Percentiles rank a stretch among this genome's conserved stretches.
Evolutionary conservation across 1,140 invertebrate genomes (phyloP).

Genomic region (Philotrypesis tridentata): DNA sequence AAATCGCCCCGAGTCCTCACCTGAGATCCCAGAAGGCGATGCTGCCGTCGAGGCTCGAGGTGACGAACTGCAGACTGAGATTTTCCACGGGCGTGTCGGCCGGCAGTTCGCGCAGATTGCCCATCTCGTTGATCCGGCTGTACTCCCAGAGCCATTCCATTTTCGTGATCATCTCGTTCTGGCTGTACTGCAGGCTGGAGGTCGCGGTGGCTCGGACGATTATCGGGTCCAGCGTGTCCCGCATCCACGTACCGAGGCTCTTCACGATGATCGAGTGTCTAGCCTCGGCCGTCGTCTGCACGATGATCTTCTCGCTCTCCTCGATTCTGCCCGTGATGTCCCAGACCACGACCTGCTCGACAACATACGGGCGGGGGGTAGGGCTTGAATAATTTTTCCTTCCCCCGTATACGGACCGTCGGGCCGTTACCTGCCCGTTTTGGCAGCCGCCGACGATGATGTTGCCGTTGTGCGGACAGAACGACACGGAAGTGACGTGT

Average conservation of each 20-base stretch:
- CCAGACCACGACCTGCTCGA: constrained; percentile 79
- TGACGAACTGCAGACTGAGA: constrained; percentile 78
- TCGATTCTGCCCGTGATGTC: constrained; percentile 81
- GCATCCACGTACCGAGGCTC: constrained; percentile 78
- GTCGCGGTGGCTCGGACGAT: constrained; percentile 77
- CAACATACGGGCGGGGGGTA: too few relatives aligned
- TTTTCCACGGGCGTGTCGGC: constrained; percentile 65
- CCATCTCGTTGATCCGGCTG: constrained; percentile 76
- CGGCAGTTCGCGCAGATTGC: constrained; percentile 71
- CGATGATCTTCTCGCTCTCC: constrained; percentile 76
- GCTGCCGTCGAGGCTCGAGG: constrained; percentile 79
- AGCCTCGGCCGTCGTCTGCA: constrained; percentile 77
- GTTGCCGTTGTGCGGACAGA: constrained; percentile 81
- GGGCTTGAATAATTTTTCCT: neutral
- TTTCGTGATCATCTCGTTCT: constrained; percentile 76
- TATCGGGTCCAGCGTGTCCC: constrained; percentile 74
- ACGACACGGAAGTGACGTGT: constrained; percentile 78
- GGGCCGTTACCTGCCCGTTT: constrained; percentile 76
- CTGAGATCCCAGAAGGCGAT: constrained; percentile 83
- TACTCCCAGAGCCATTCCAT: constrained; percentile 80
- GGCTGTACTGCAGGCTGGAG: constrained; percentile 77
- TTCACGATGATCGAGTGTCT: constrained; percentile 67
- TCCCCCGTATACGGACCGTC: neutral
- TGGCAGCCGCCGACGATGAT: constrained; percentile 81
- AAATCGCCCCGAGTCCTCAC: constrained; percentile 27